phyloP scores from a whole-genome alignment of 2,888 invertebrate genomes.

The Boloria selene region DNA sequence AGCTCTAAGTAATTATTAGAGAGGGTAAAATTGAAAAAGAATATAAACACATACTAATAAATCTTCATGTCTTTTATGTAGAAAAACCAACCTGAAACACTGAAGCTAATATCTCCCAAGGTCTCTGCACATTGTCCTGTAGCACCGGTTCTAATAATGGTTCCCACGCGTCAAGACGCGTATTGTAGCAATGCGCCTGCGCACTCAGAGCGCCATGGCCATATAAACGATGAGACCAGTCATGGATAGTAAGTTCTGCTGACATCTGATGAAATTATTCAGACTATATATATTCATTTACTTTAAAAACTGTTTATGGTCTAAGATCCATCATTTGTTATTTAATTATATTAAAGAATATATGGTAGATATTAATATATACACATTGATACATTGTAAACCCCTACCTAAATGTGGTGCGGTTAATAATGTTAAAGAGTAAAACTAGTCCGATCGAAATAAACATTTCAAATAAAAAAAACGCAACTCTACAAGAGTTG shows the following conservation, averaged over 20 bases:
- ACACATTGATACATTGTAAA: too few relatives aligned
- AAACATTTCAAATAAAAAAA: too few relatives aligned
- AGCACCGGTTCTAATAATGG: constrained; percentile 90
- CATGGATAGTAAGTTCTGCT: constrained; percentile 82
- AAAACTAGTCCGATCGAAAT: too few relatives aligned
- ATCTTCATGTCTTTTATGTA: neutral
- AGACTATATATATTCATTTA: too few relatives aligned
- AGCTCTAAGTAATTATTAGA: too few relatives aligned
- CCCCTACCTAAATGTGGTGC: too few relatives aligned
- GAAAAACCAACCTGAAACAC: constrained; percentile 75
- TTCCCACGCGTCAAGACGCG: constrained; percentile 89
- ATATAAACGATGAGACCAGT: constrained; percentile 85
- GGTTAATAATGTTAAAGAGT: too few relatives aligned
- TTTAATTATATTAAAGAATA: too few relatives aligned
- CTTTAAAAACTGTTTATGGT: neutral
- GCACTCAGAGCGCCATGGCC: constrained; percentile 67
- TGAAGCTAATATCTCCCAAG: constrained; percentile 87
- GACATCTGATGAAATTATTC: constrained; percentile 62
- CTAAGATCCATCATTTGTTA: neutral
- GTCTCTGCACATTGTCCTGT: constrained; percentile 85
- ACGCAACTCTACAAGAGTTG: too few relatives aligned
- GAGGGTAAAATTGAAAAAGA: too few relatives aligned
- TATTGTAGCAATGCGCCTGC: constrained; percentile 85
- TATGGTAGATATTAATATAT: too few relatives aligned
- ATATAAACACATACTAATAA: too few relatives aligned